A percentile compares a stretch with the other conserved stretches of the same genome.
Conservation (phyloP, 2,888 invertebrate species). For the Nephrotoma appendiculata region DNA sequence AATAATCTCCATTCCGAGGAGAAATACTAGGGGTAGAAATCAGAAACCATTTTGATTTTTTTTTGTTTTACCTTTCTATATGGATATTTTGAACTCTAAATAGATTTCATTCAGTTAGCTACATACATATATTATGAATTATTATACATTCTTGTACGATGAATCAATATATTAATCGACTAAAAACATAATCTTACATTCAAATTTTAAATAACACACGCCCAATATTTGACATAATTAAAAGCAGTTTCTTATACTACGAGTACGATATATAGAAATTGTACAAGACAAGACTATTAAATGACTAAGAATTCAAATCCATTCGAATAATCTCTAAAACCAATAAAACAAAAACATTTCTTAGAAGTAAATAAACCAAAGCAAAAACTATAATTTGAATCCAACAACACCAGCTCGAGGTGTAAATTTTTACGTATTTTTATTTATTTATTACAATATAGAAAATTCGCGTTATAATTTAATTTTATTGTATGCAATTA, state of each 20-base stretch:
- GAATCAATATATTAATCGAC: not conserved
- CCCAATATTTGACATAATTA: not conserved
- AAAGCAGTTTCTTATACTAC: not conserved
- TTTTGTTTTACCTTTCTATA: too few species aligned
- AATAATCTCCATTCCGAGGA: too few species aligned
- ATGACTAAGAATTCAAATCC: not conserved
- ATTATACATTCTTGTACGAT: not conserved
- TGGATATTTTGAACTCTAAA: too few species aligned
- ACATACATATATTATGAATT: not conserved
- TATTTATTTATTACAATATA: not conserved
- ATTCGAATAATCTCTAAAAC: not conserved
- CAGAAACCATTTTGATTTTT: too few species aligned
- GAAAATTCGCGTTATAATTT: not conserved
- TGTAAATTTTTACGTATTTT: not conserved
- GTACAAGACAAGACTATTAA: not conserved
- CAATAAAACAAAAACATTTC: not conserved
- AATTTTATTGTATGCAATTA: not conserved
- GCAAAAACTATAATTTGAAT: not conserved
- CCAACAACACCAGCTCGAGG: not conserved
- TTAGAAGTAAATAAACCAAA: not conserved
- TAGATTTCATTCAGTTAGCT: too few species aligned
- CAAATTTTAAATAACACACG: not conserved
- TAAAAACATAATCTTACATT: not conserved
- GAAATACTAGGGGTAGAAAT: too few species aligned
- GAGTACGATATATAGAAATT: not conserved